Evolutionary conservation across 2,113 vertebrate genomes (phyloP).

Genomic region (Protobothrops flavoviridis): DNA sequence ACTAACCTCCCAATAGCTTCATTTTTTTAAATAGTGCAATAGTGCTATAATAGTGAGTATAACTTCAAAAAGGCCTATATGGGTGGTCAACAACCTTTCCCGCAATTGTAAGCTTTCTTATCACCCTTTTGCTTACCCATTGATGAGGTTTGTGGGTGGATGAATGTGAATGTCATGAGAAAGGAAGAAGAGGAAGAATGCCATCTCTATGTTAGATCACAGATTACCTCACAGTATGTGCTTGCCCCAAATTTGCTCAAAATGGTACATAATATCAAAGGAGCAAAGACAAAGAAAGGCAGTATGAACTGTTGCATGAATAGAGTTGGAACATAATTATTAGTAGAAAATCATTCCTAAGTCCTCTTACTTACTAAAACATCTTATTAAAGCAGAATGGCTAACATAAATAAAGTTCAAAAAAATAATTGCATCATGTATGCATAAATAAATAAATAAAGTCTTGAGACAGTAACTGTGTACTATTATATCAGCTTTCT

Average conservation of each 20-base stretch:
- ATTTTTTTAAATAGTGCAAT: too few relatives aligned
- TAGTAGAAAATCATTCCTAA: too few relatives aligned
- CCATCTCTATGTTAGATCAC: background rate
- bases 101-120: background rate
- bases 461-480: background rate
- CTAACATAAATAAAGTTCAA: background rate
- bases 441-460: background rate
- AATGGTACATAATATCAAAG: background rate
- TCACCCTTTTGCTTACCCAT: background rate
- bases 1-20: too few relatives aligned
- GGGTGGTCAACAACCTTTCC: background rate
- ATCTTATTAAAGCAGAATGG: too few relatives aligned
- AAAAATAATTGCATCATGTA: background rate
- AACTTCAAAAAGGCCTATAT: background rate
- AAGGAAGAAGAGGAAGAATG: background rate
- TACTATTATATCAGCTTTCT: background rate
- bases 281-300: background rate
- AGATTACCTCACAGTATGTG: background rate
- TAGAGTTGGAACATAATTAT: too few relatives aligned
- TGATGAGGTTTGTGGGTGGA: background rate
- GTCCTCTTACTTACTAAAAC: too few relatives aligned
- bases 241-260: background rate
- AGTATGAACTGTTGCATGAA: background rate
- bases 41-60: background rate
- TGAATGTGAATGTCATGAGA: background rate